Base-by-base conservation (phyloP, 2,113 vertebrate genomes). In the Anhinga rufa region DNA sequence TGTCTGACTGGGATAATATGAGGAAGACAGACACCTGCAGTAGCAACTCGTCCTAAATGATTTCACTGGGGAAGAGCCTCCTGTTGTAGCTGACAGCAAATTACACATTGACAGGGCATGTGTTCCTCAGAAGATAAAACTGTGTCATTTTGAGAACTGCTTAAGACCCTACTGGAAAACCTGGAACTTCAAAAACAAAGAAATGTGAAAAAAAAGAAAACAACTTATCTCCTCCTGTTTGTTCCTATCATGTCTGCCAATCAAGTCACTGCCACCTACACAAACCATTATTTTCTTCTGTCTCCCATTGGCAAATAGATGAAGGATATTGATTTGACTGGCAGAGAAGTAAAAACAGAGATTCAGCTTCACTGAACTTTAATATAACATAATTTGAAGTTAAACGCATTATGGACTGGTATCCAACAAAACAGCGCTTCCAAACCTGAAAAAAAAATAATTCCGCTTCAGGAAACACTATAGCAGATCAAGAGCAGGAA, bases 311-410 rank as follows among this genome's bases (percentile, higher is more conserved):
- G 51, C 87, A 91, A 95, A 71, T n/a, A 86, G 34, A 92, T 81
- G 79, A 95, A 94, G 64, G 71, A 84, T 81, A 81, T 90, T 86
- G 87, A 95, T 92, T 94, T 83, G 76, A 88, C 40, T 77, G 78
- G 69, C 84, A 93, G 36, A 92, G 60, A 96, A 95, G 97, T 89
- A 93, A 88, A 96, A 93, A 82, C 70, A 93, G 88, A 94, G 81
- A 95, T 90, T 81, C 78, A 84, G 62, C 79, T 91, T 94, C 72
- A 32, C 82, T 90, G 54, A 97, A 93, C 93, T 96, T 96, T 93
- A 90, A 95, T 96, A 90, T 65, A 93, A 82, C 62, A 31, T 91
- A 94, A 92, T 93, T 90, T 89, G 82, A 93, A 94, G 55, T 87
- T 95, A 96, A 95, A 89, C 0, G 4, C 32, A 15, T 94, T 93